Evolutionary conservation across 2,113 vertebrate species (phyloP), one percentile per base, ranked within the genome.

Genomic region (Phaetusa simplex): DNA sequence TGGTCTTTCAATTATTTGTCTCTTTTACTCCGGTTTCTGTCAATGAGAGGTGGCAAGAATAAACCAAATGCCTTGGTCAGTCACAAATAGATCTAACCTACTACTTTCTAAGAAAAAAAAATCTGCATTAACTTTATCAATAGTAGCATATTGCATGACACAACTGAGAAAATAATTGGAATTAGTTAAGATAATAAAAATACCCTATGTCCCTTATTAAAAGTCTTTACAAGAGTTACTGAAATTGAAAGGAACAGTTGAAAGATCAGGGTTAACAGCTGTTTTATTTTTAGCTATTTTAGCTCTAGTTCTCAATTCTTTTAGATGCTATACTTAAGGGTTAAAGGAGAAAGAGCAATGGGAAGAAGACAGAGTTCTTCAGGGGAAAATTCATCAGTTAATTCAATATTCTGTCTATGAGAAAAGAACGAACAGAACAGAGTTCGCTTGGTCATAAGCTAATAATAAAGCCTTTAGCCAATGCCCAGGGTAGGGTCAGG

Each of bases 231-330:
- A 93, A 93, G 86, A 72, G 32, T 66, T 82, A 82, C 93, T 93
- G 87, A 94, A 96, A 87, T 59, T 95, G 86, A 97, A 97, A 93
- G 36, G 76, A 95, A 94, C 85, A 80, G 82, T 94, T 96, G 52
- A 87, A 94, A 85, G 84, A 79, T 69, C 93, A 97, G 20, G 86
- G 93, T 89, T 82, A 96, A 84, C 86, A 96, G 89, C 93, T 97
- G 77, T 91, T 97, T 92, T 86, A 93, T 95, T 97, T 97, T 95
- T 83, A 89, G 83, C 56, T 94, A 65, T 86, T 90, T 96, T 96
- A 88, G 87, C 66, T 95, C 69, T 76, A 42, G 43, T 69, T 82
- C 47, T 55, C 83, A 32, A 30, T 90, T 88, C 84, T 96, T 93
- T 93, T 94, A 71, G 73, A 76, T 32, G 13, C 9, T 90, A 23